A percentile compares a stretch with the other conserved stretches of the same genome.
These are phyloP conservation scores for Microctenopoma lineatum DNA, from an alignment of 2,797 vertebrate genomes.

Conservation along the genomic window DNA sequence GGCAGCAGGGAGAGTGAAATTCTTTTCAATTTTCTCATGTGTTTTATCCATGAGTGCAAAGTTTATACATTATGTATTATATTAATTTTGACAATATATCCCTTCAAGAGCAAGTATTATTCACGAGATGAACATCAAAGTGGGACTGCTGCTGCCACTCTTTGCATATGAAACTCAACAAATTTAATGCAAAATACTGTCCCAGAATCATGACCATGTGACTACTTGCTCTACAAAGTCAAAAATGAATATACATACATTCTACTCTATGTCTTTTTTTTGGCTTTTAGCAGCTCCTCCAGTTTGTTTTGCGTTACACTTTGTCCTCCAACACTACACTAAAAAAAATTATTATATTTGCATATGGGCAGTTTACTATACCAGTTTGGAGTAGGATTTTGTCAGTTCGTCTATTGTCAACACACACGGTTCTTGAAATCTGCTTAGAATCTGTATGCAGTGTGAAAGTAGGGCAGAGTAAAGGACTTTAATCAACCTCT, in stretches of 20 bases:
- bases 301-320: conserved; percentile 12
- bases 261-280: neutral
- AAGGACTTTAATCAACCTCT: conserved; percentile 37
- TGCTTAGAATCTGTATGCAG: neutral
- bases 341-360: conserved; percentile 10
- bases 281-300: conserved; percentile 3
- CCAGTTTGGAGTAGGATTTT: conserved; percentile 8
- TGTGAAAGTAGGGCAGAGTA: conserved; percentile 24
- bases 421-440: conserved; percentile 4
- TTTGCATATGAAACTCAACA: neutral
- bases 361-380: neutral
- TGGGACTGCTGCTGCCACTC: neutral
- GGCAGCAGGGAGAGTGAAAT: conserved; percentile 30
- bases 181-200: neutral
- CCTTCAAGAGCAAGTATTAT: no score
- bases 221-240: neutral
- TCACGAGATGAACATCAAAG: neutral
- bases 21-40: conserved; percentile 8
- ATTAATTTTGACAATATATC: neutral
- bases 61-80: neutral
- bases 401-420: conserved; percentile 20
- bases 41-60: conserved; percentile 44
- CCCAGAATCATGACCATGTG: neutral
- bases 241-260: neutral
- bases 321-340: conserved; percentile 14